These are phyloP conservation scores for Periplaneta americana DNA, from an alignment of 1,140 invertebrate species.

Conservation along the genomic window DNA sequence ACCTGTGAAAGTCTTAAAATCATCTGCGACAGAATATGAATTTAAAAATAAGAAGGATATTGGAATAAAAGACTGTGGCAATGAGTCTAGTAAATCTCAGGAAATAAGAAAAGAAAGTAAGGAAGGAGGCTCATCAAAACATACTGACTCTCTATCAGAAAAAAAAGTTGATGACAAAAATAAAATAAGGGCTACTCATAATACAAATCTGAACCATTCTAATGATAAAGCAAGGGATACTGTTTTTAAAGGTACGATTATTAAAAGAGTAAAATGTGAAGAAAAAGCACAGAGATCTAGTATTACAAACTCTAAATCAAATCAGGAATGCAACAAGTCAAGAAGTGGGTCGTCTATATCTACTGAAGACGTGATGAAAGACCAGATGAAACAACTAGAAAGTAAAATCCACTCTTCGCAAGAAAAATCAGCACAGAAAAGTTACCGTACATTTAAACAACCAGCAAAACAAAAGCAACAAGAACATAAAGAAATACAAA, in stretches of 20 bases:
- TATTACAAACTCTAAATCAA: background rate
- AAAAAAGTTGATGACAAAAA: background rate
- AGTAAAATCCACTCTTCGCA: background rate
- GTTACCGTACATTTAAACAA: no score
- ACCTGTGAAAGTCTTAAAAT: background rate
- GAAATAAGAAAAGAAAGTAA: background rate
- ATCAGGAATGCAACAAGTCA: background rate
- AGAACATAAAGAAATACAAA: background rate
- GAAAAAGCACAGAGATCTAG: background rate
- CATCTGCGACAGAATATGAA: background rate
- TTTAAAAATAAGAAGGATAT: background rate
- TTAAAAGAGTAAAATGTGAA: background rate
- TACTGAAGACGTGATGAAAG: background rate
- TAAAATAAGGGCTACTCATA: background rate
- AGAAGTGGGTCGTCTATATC: background rate
- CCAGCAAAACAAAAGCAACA: background rate
- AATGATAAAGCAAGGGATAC: background rate
- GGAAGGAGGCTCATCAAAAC: background rate
- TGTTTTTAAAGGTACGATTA: background rate
- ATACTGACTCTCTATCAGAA: background rate
- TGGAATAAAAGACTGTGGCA: background rate
- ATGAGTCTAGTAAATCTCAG: background rate
- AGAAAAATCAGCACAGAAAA: background rate
- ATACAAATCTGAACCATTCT: background rate
- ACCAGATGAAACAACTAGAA: background rate